Evolutionary conservation across 2,113 vertebrate species (phyloP), one percentile per base, ranked within the genome.

Genomic region (Himantopus leucocephalus): DNA sequence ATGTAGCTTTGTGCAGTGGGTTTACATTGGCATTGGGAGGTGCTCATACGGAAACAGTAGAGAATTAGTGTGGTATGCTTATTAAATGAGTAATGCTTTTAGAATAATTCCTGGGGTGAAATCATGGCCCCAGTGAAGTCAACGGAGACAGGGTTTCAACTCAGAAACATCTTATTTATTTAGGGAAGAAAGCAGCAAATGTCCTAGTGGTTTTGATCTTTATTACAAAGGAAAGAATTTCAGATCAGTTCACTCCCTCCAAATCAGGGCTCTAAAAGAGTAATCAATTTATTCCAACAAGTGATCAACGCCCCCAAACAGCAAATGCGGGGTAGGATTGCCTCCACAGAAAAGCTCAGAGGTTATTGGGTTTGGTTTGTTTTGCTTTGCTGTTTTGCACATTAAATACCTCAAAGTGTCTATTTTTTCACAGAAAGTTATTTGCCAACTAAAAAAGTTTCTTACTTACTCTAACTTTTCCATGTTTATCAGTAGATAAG

Each of bases 21-120:
- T 97, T 96, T 97, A 97, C 80, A 84, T 95, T 97, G 97, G 94
- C 95, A 89, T 37, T 87, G 80, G 91, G 88, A 95, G 95, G 94
- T 87, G 80, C 80, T 94, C 86, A n/a, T 45, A 95, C 11, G 4
- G 96, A 94, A 97, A 95, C 86, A 94, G 94, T 24, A 97, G 86
- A 95, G 92, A 94, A 94, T 95, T 93, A 95, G 89, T 62, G 80
- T 82, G 91, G 94, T 96, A 94, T 94, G 83, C 91, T 96, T 94
- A 92, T 94, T 95, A 94, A 94, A 94, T 94, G 94, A 97, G 94
- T 94, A 97, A 97, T 95, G 84, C 70, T 13, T 85, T 90, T 55
- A 94, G 92, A 95, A 68, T 96, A 92, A 96, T 95, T 96, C 86
- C 83, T 91, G 77, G 62, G 83, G 76, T 94, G 88, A 96, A 95